Evolutionary conservation across 2,888 invertebrate genomes (phyloP), one percentile per base, ranked within the genome.

Genomic region (Fragum fragum): DNA sequence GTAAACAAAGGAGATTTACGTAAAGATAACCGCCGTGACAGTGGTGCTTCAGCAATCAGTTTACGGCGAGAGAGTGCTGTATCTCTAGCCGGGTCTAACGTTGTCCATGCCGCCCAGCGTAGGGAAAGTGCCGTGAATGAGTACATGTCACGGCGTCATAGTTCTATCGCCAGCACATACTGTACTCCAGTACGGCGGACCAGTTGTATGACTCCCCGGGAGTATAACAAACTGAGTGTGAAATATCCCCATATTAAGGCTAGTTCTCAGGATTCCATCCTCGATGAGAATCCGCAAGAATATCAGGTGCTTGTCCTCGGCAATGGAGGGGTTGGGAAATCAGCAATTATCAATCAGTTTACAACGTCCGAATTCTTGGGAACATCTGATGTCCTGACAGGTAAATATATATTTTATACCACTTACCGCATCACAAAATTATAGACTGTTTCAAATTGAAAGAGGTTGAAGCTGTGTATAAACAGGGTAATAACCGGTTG

Each of bases 1-100:
- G 97, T 99, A 80, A 98, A 98, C 95, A 96, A 98, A 71, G 99
- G 99, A 0, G 99, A 99, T 42, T 76, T 85, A 53, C 72, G 80
- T 6, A 79, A 79, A 72, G 81, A 85, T 79, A 72, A 76, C 23
- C 57, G 82, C n/a, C 72, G 85, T 29, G 85, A 85, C 32, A 85
- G 85, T 53, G 79, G 79, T 11, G 59, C 68, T 2, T 85, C 85
- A 0, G 66, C 69, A 52, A 59, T 74, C 3, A 74, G 75, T 26
- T 61, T 63, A 26, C 70, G 85, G 2, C 74, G 85, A 29, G 70
- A 78, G 39, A 85, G 85, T 32, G 68, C 79, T 0, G 69, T 36
- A n/a, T 71, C 71, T 18, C 23, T 71, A 18, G 42, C 26, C 11
- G 66, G 66, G 11, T 21, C 47, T 1, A 66, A 66, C 26, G 36